Conservation (phyloP, 2,888 invertebrate genomes). For the Heliconius ethilla region DNA sequence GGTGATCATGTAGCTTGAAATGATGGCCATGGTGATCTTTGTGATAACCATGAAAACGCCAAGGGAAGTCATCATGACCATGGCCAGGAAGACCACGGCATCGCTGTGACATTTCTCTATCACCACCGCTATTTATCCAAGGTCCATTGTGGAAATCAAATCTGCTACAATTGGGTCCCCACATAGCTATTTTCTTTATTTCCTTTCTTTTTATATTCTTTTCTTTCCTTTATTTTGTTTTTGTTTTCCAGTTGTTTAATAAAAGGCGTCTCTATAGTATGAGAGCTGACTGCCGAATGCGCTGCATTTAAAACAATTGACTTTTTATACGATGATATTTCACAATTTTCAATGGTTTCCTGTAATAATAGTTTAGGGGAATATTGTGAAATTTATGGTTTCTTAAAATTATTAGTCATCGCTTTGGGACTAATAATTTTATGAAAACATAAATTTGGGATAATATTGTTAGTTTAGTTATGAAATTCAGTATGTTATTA, state of each 20-base stretch:
- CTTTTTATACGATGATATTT: constrained; percentile 31
- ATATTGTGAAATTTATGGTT: constrained; percentile 17
- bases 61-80: neutral
- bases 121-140: neutral
- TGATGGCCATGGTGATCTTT: constrained; percentile 30
- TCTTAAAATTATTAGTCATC: neutral
- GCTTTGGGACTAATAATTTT: too few relatives aligned
- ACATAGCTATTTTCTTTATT: constrained; percentile 19
- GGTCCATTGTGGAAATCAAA: constrained; percentile 20
- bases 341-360: constrained; percentile 35
- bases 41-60: constrained; percentile 19
- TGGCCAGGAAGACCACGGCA: constrained; percentile 18
- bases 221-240: neutral
- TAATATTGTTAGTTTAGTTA: neutral
- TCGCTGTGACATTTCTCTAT: neutral
- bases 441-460: too few relatives aligned
- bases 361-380: constrained; percentile 22
- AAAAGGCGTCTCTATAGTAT: neutral
- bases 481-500: neutral
- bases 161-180: constrained; percentile 7
- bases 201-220: constrained; percentile 1
- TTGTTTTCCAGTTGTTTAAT: neutral
- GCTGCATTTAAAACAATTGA: neutral
- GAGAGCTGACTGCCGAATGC: constrained; percentile 12
- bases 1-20: constrained; percentile 15